Conservation (phyloP, 2,888 invertebrate genomes). For the Apamea monoglypha region DNA sequence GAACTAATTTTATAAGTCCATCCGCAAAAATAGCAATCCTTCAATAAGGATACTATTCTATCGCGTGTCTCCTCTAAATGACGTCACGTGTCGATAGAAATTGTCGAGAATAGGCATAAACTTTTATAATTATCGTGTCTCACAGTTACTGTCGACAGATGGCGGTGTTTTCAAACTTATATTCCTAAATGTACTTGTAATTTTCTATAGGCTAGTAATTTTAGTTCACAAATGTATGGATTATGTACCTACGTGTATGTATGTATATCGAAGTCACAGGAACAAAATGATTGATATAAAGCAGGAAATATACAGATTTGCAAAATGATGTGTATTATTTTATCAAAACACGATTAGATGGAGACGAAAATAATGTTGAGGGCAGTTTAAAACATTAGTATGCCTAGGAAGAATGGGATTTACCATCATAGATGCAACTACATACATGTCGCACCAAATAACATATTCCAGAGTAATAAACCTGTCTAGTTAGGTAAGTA, state of each 20-base stretch:
- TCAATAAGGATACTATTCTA: conserved; percentile 22
- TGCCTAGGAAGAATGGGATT: neutral
- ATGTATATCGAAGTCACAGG: conserved; percentile 71
- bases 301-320: conserved; percentile 84
- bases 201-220: conserved; percentile 72
- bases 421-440: neutral
- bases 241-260: conserved; percentile 73
- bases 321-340: conserved; percentile 75
- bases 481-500: conserved; percentile 45
- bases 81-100: conserved; percentile 47
- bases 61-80: conserved; percentile 16
- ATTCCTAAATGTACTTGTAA: conserved; percentile 66
- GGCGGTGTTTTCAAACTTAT: conserved; percentile 51
- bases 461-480: neutral
- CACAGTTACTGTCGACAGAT: conserved; percentile 51
- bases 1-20: conserved; percentile 55
- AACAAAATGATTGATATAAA: conserved; percentile 75
- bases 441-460: neutral
- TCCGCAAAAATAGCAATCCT: conserved; percentile 44
- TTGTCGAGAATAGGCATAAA: conserved; percentile 44
- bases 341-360: neutral
- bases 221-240: conserved; percentile 71
- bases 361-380: neutral
- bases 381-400: neutral
- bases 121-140: conserved; percentile 48